These are phyloP conservation scores for Coleophora deauratella DNA, from an alignment of 2,888 invertebrate species.

Conservation along the genomic window DNA sequence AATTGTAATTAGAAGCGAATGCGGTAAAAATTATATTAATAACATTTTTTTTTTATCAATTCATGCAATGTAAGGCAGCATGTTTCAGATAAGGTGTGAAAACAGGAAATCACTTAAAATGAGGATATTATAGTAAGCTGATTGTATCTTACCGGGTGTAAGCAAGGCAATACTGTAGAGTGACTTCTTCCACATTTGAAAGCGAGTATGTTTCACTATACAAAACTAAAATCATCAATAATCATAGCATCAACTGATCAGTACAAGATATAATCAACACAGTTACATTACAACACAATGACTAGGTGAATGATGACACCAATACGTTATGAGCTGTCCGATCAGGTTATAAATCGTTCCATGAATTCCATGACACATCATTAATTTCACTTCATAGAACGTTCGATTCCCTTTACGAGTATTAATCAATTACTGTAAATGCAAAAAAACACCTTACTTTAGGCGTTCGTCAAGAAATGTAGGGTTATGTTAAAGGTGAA, in stretches of 20 bases:
- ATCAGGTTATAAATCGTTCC: conserved; percentile 14
- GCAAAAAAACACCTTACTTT: too few species aligned
- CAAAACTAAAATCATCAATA: conserved; percentile 70
- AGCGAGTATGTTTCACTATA: conserved; percentile 73
- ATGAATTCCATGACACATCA: neutral
- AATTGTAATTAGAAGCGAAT: conserved; percentile 1
- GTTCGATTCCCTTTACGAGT: too few species aligned
- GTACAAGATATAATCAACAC: conserved; percentile 55
- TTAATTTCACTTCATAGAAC: neutral
- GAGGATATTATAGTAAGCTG: conserved; percentile 72
- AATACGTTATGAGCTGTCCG: conserved; percentile 48
- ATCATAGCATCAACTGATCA: conserved; percentile 70
- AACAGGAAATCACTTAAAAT: conserved; percentile 68
- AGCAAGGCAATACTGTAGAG: conserved; percentile 73
- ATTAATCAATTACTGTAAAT: too few species aligned
- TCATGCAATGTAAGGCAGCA: conserved; percentile 42
- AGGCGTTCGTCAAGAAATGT: neutral
- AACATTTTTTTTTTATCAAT: conserved; percentile 23
- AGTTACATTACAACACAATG: conserved; percentile 66
- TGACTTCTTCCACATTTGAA: conserved; percentile 74
- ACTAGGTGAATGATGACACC: conserved; percentile 48
- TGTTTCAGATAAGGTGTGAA: conserved; percentile 57
- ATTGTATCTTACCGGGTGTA: conserved; percentile 73
- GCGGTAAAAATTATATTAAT: conserved; percentile 23
- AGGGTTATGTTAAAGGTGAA: too few species aligned